phyloP scores from a whole-genome alignment of 2,888 invertebrate genomes.

The Dexiosoma caninum region DNA sequence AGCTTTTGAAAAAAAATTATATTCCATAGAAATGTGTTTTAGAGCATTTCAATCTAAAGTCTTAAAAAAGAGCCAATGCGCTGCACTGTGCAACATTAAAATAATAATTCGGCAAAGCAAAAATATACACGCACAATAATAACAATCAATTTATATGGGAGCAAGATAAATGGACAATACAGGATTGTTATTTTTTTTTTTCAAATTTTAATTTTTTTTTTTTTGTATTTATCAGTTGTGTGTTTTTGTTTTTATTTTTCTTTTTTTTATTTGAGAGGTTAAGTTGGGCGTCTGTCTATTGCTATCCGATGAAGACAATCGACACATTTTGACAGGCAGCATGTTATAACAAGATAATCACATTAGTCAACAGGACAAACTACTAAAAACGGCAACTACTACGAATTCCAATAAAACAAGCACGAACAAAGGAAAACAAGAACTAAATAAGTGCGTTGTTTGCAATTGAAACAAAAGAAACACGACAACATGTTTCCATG shows the following conservation, averaged over 20 bases:
- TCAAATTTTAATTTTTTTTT: conserved; percentile 14
- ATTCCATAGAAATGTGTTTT: too few relatives aligned
- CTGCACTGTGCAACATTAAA: conserved; percentile 53
- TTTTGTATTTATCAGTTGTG: conserved; percentile 12
- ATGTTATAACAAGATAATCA: conserved; percentile 74
- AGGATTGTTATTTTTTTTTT: neutral
- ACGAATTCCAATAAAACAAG: conserved; percentile 11
- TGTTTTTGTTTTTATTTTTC: neutral
- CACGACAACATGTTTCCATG: neutral
- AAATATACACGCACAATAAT: conserved; percentile 63
- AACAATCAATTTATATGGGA: conserved; percentile 52
- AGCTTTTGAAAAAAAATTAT: too few relatives aligned
- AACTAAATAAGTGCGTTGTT: conserved; percentile 23
- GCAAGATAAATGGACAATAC: conserved; percentile 47
- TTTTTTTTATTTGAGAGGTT: conserved; percentile 50
- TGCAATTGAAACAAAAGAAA: neutral
- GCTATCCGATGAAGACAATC: conserved; percentile 66
- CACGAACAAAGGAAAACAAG: neutral
- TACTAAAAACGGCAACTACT: conserved; percentile 35
- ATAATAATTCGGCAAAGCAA: conserved; percentile 52
- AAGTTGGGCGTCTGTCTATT: conserved; percentile 64
- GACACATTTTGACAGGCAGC: conserved; percentile 74
- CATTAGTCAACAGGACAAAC: conserved; percentile 70
- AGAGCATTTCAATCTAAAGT: too few relatives aligned
- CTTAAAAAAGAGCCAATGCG: conserved; percentile 59